A percentile compares a stretch with the other conserved stretches of the same genome.
These are phyloP conservation scores for Cotesia congregata DNA, from an alignment of 2,888 invertebrate species.

Conservation along the genomic window DNA sequence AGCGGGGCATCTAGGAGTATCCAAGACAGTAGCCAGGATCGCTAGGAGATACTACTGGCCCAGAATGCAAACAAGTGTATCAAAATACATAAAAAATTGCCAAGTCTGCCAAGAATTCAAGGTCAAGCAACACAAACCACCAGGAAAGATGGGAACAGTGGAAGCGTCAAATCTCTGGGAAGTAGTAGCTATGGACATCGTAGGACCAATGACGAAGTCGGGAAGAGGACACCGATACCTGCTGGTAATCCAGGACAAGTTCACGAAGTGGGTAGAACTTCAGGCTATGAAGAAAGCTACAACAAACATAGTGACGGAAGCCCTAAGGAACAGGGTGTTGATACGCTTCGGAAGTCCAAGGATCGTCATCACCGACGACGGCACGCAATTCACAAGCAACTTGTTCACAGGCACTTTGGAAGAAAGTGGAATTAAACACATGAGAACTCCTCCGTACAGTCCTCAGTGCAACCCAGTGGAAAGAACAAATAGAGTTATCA, in stretches of 20 bases:
- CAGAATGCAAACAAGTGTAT: conserved; percentile 43
- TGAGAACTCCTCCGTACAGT: conserved; percentile 38
- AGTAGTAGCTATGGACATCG: neutral
- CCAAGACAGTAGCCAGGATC: conserved; percentile 27
- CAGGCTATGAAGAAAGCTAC: conserved; percentile 24
- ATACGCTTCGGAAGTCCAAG: conserved; percentile 50
- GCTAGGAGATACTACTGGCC: conserved; percentile 51
- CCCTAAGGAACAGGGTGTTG: conserved; percentile 37
- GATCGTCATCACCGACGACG: conserved; percentile 49
- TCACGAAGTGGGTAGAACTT: conserved; percentile 31
- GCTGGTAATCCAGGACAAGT: conserved; percentile 42
- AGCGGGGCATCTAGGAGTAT: conserved; percentile 46
- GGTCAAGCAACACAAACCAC: neutral
- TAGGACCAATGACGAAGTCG: neutral
- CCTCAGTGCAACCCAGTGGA: conserved; percentile 44
- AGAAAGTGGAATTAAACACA: conserved; percentile 16
- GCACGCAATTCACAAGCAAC: conserved; percentile 50
- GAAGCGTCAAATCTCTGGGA: neutral
- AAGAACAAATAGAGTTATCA: conserved; percentile 35
- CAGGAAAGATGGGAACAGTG: conserved; percentile 29
- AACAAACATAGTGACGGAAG: neutral
- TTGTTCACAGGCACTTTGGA: neutral
- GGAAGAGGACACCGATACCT: conserved; percentile 36
- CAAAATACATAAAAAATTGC: conserved; percentile 43
- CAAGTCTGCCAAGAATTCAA: conserved; percentile 44